Base-by-base conservation (phyloP, 1,140 invertebrate genomes). In the Drosophila biarmipes region DNA sequence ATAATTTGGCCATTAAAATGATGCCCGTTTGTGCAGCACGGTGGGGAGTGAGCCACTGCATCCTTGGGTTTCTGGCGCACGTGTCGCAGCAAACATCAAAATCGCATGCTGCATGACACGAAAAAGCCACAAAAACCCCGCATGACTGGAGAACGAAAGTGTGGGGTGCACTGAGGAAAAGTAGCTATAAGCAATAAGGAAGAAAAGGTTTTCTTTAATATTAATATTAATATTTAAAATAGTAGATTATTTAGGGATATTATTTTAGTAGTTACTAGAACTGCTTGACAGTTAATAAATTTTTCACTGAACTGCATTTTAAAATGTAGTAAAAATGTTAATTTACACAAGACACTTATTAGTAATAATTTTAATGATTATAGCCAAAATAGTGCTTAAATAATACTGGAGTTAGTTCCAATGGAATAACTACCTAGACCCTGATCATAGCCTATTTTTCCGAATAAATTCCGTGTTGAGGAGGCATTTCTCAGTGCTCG, bases 41-140 rank as follows among this genome's bases (percentile, higher is more conserved):
- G 59, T 27, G 46, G 14, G 40, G 27, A 57, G 37, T 21, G 14
- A 48, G 21, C 37, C 53, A 59, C 55, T 59, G 51, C 68, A 72
- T 59, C 37, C 54, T 58, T 43, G 29, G 51, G 49, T 15, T 38
- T 52, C 24, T 11, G 38, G 24, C 12, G 54, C 53, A 72, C 68
- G 68, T 72, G 67, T 72, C 54, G 45, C 67, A 52, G 54, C 45
- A 72, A 72, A 72, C 66, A 72, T 72, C 67, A 72, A 72, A 59
- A 72, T 72, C 54, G 37, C 66, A 68, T 69, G 49, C 51, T 69
- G 66, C 66, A 55, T 49, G 62, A 68, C 62, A 55, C 52, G 61
- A 45, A 57, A 51, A 64, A 66, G 40, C 72, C 72, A 43, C 72
- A 74, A 72, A 72, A 59, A 37, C 37, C 17, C 11, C 19, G 24